Conservation (phyloP, 2,888 invertebrate genomes). For the Bedellia somnulentella region DNA sequence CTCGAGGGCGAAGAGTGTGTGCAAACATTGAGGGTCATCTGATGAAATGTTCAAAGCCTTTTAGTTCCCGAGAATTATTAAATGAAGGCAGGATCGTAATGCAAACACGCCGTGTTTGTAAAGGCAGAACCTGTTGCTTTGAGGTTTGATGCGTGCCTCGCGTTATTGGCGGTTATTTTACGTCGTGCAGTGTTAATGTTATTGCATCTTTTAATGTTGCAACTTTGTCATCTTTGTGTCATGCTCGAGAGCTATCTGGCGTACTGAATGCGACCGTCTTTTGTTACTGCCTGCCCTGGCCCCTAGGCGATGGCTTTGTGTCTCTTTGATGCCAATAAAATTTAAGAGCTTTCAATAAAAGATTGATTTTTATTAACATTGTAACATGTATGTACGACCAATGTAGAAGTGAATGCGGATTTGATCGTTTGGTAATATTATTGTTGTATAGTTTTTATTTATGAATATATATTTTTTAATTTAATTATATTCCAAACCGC, state of each 20-base stretch:
- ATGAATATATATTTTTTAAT: no score
- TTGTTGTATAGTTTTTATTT: no score
- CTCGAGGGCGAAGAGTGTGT: constrained; percentile 51
- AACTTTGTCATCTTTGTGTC: constrained; percentile 9
- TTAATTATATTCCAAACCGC: no score
- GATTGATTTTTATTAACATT: no score
- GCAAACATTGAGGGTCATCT: constrained; percentile 60
- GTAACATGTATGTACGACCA: no score
- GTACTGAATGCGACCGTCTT: constrained; percentile 13
- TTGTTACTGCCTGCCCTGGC: constrained; percentile 17
- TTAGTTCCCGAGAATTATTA: constrained; percentile 63
- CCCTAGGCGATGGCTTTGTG: constrained; percentile 8
- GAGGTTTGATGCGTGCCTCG: constrained; percentile 50
- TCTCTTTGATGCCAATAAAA: constrained; percentile 1
- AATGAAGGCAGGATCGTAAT: constrained; percentile 20
- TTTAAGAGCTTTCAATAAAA: constrained; percentile 4
- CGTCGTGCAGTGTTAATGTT: constrained; percentile 51
- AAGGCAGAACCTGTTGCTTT: constrained; percentile 56
- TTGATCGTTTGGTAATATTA: no score
- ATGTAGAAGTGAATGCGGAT: no score
- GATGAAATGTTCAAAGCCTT: constrained; percentile 63
- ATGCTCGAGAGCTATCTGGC: constrained; percentile 2
- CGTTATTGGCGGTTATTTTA: constrained; percentile 58
- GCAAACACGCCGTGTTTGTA: constrained; percentile 51
- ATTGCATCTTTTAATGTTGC: constrained; percentile 34